Evolutionary conservation across 2,888 invertebrate species (phyloP).

Genomic region (Drepana falcataria): DNA sequence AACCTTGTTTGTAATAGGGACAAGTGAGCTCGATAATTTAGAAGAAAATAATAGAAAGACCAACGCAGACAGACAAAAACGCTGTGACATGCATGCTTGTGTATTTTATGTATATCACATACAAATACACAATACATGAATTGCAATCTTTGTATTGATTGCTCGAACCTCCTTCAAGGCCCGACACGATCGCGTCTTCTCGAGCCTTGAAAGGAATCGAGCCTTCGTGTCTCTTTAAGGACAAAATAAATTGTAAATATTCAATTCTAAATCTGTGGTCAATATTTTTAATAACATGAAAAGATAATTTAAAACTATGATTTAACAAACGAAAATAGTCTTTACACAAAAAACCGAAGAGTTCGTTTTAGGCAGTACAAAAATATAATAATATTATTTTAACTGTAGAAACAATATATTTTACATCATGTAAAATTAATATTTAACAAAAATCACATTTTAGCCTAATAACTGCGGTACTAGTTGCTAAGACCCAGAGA

Average conservation of each 20-base stretch:
- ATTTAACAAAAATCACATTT: conserved; percentile 47
- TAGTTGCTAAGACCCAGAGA: conserved; percentile 3
- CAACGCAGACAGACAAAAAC: too few species aligned
- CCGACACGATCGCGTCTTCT: too few species aligned
- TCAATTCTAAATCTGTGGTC: neutral
- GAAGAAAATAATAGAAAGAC: too few species aligned
- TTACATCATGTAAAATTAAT: conserved; percentile 48
- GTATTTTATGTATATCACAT: too few species aligned
- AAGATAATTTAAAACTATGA: conserved; percentile 35
- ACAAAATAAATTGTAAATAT: neutral
- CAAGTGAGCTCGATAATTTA: too few species aligned
- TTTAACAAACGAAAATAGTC: conserved; percentile 41
- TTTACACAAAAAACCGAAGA: conserved; percentile 42
- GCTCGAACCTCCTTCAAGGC: too few species aligned
- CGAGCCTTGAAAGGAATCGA: too few species aligned
- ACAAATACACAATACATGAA: too few species aligned
- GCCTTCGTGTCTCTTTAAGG: too few species aligned
- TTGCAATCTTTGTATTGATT: too few species aligned
- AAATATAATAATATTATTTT: conserved; percentile 55
- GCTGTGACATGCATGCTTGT: too few species aligned
- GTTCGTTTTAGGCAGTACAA: conserved; percentile 55
- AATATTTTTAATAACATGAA: conserved; percentile 11
- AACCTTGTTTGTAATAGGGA: too few species aligned
- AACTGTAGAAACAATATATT: conserved; percentile 56
- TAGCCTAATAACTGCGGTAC: conserved; percentile 33